Evolutionary conservation across 2,113 vertebrate genomes (phyloP).

Genomic region (Trematocara nigrifrons): DNA sequence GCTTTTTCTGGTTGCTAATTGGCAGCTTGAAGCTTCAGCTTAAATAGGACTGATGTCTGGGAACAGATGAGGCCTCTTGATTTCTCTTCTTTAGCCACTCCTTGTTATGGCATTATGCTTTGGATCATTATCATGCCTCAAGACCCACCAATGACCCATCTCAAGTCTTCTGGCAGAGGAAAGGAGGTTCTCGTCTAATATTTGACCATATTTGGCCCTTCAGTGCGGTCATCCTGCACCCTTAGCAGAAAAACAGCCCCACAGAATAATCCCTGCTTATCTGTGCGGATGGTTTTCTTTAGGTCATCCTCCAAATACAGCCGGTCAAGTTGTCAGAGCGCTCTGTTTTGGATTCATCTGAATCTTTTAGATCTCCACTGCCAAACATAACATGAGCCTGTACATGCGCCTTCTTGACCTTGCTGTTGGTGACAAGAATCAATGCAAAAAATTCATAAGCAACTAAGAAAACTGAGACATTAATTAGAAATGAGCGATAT

Average conservation of each 20-base stretch:
- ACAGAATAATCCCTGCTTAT: background rate
- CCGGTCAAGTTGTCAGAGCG: background rate
- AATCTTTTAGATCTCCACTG: background rate
- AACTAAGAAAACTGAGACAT: background rate
- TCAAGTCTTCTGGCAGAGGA: background rate
- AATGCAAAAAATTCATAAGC: background rate
- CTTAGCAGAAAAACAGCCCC: background rate
- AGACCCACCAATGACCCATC: background rate
- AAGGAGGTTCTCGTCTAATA: background rate
- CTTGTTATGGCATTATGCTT: background rate
- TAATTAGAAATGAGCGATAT: background rate
- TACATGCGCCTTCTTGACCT: rapidly evolving
- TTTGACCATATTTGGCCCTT: background rate
- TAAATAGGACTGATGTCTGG: background rate
- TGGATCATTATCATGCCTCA: background rate
- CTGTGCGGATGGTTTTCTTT: background rate
- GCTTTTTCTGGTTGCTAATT: background rate
- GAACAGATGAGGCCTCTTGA: background rate
- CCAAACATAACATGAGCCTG: background rate
- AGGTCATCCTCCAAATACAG: background rate
- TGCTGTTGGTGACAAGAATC: background rate
- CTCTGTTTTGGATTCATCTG: background rate
- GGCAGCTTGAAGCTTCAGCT: background rate
- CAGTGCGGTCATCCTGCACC: background rate
- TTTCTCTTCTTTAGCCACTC: background rate